Base-by-base conservation (phyloP, 2,888 invertebrate genomes). In the Cloeon dipterum region DNA sequence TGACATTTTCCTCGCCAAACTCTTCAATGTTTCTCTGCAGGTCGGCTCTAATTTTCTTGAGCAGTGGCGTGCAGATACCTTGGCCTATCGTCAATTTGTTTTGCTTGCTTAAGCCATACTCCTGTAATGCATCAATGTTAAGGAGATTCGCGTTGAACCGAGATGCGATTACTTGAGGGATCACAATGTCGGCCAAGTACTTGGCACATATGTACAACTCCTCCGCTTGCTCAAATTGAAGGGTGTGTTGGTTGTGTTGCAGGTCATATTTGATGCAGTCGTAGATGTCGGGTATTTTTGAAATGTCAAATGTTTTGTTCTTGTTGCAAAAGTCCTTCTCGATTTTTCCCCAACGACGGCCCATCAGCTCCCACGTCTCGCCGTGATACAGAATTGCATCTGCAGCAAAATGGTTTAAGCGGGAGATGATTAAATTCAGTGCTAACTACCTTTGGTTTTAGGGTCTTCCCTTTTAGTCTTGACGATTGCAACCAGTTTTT, bases 261-360 rank as follows among this genome's bases (percentile, higher is more conserved):
- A 96, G 61, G 58, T 98, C 98, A 53, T 91, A 98, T 54, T 98
- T 98, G 48, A 98, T 96, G 54, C 96, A 96, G 62, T 98, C 98
- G 52, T 98, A 98, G 45, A 98, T 98, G 54, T 98, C 98, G 0
- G 98, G 96, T 40, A 99, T 88, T 61, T 98, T 98, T 5, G 93
- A 94, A 49, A 99, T 96, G 55, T 98, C 98, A 56, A 82, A 98
- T 26, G 74, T 69, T 46, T 79, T 82, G 48, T 78, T 81, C 56
- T 93, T 93, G 0, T 83, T 79, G 50, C 79, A 83, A 54, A 98
- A 98, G 57, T 98, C 98, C 57, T 96, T 94, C 52, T 94, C 89
- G 38, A 96, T 81, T 60, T 96, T 96, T 29, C 86, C 83, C 96
- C 96, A 96, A 11, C 96, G 68, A 16, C 96, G 68, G 5, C 88